A percentile compares a stretch with the other conserved stretches of the same genome.
phyloP scores from a whole-genome alignment of 2,113 vertebrate genomes.

The Prolemur simus region DNA sequence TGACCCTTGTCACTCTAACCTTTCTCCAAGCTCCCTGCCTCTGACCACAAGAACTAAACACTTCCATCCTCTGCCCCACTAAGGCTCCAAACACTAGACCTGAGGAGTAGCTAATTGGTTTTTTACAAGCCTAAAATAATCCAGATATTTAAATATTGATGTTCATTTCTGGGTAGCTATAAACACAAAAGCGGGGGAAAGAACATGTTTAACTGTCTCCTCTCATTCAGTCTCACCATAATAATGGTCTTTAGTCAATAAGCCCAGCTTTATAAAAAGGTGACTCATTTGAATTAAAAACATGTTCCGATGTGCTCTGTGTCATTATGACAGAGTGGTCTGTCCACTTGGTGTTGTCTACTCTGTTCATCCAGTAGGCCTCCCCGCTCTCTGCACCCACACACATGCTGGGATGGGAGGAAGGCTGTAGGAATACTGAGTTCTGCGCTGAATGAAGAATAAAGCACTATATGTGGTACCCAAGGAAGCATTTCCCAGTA shows the following conservation, averaged over 20 bases:
- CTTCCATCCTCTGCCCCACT: not conserved
- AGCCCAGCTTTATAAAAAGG: constrained; percentile 38
- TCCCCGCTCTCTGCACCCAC: not conserved
- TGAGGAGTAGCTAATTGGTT: constrained; percentile 70
- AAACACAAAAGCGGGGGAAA: constrained; percentile 65
- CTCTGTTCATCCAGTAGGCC: not conserved
- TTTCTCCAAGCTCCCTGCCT: constrained; percentile 14
- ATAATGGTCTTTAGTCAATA: constrained; percentile 58
- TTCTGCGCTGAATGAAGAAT: not conserved
- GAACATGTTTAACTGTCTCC: constrained; percentile 63
- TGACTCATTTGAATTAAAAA: constrained; percentile 33
- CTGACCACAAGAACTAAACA: constrained; percentile 73
- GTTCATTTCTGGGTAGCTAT: constrained; percentile 75
- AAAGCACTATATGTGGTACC: not conserved
- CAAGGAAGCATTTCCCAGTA: not conserved
- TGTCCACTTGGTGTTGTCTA: not conserved
- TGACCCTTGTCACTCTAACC: constrained; percentile 45
- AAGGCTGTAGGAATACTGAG: not conserved
- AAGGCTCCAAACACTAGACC: constrained; percentile 53
- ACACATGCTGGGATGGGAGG: not conserved
- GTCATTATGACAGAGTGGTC: not conserved
- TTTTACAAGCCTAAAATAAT: constrained; percentile 77
- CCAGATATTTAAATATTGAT: constrained; percentile 80
- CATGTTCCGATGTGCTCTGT: not conserved
- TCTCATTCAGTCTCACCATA: constrained; percentile 40